These are phyloP conservation scores for Branchipolynoe longqiensis DNA, from an alignment of 2,888 invertebrate species.

Conservation along the genomic window DNA sequence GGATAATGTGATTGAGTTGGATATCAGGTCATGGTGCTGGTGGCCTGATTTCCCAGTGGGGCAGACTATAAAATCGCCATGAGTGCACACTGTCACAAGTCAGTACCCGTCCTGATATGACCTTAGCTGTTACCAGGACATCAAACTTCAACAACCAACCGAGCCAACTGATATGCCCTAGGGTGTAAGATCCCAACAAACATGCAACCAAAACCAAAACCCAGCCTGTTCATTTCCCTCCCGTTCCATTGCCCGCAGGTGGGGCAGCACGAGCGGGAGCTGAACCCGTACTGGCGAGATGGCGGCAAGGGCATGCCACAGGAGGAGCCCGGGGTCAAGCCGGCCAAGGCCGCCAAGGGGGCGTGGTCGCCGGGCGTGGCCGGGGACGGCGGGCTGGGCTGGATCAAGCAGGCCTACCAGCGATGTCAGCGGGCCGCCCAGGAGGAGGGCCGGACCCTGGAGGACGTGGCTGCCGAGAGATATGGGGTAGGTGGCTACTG, in stretches of 20 bases:
- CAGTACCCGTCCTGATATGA: too few relatives aligned
- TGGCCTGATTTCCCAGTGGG: too few relatives aligned
- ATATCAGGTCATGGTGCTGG: too few relatives aligned
- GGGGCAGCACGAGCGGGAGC: constrained; percentile 88
- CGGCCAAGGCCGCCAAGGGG: constrained; percentile 21
- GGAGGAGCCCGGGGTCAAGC: constrained; percentile 67
- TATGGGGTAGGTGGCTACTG: constrained; percentile 84
- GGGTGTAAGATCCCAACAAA: too few relatives aligned
- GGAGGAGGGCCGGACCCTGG: constrained; percentile 83
- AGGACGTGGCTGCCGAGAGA: constrained; percentile 85
- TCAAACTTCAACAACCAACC: too few relatives aligned
- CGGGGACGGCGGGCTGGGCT: constrained; percentile 83
- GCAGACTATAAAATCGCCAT: too few relatives aligned
- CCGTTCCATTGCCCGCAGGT: constrained; percentile 84
- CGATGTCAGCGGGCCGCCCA: constrained; percentile 84
- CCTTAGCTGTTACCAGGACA: too few relatives aligned
- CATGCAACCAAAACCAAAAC: too few relatives aligned
- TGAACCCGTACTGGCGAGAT: constrained; percentile 96
- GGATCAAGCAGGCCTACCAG: constrained; percentile 84
- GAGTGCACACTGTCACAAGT: too few relatives aligned
- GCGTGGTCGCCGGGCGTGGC: constrained; percentile 72
- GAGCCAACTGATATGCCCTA: too few relatives aligned
- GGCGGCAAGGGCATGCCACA: constrained; percentile 92
- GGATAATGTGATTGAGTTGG: too few relatives aligned
- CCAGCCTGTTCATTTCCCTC: too few relatives aligned